Evolutionary conservation across 2,113 vertebrate genomes (phyloP).

Genomic region (Guaruba guarouba): DNA sequence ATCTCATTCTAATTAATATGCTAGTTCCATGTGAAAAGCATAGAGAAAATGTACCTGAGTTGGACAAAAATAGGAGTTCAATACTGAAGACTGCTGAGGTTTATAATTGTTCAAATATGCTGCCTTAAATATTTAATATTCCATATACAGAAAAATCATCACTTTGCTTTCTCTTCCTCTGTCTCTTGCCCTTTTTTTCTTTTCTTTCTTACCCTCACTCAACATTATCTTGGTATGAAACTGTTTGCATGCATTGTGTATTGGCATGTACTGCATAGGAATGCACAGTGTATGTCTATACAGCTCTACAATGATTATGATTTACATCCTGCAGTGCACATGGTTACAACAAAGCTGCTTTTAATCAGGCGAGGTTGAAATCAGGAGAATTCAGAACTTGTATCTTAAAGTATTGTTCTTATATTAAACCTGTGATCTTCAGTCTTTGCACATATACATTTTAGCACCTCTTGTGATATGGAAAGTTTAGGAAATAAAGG

Average conservation of each 20-base stretch:
- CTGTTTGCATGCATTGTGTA: fast-evolving
- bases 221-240: not conserved
- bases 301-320: not conserved
- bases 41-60: not conserved
- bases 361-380: not conserved
- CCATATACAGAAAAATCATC: not conserved
- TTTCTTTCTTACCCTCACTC: not conserved
- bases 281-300: fast-evolving
- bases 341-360: not conserved
- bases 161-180: not conserved
- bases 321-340: not conserved
- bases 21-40: not conserved
- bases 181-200: not conserved
- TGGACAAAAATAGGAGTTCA: not conserved
- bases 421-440: not conserved
- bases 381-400: not conserved
- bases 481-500: not conserved
- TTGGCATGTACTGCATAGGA: not conserved
- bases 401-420: not conserved
- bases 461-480: not conserved
- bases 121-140: not conserved
- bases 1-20: slow-evolving; percentile 77
- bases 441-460: not conserved
- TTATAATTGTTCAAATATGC: not conserved
- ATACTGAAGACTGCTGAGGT: not conserved